phyloP scores from a whole-genome alignment of 2,113 vertebrate genomes.

The Hippocampus zosterae region DNA sequence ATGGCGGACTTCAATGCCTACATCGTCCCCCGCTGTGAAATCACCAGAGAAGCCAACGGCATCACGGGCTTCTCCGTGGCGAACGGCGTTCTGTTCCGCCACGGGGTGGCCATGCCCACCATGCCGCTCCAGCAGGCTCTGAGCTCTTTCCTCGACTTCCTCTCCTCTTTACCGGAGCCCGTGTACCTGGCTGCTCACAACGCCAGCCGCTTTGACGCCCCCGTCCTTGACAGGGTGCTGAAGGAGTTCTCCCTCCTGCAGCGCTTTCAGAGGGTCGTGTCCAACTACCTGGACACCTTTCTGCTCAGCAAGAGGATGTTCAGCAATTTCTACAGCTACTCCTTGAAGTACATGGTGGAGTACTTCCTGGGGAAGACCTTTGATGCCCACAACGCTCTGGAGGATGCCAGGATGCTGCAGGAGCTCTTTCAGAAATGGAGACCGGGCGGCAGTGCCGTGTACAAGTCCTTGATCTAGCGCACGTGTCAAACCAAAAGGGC shows the following conservation, averaged over 20 bases:
- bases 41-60: slow-evolving; percentile 16
- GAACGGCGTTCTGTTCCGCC: background rate
- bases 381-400: slow-evolving; percentile 57
- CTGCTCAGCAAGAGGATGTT: slow-evolving; percentile 39
- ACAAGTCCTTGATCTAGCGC: background rate
- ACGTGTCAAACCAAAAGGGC: background rate
- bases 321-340: background rate
- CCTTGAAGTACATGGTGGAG: slow-evolving; percentile 42
- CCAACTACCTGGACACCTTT: slow-evolving; percentile 62
- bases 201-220: slow-evolving; percentile 52
- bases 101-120: background rate
- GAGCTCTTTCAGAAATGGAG: slow-evolving; percentile 34
- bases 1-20: slow-evolving; percentile 47
- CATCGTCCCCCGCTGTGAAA: slow-evolving; percentile 36
- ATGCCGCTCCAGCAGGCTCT: slow-evolving; percentile 33
- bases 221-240: slow-evolving; percentile 51
- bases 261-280: slow-evolving; percentile 36
- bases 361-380: slow-evolving; percentile 47
- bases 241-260: slow-evolving; percentile 18
- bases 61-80: slow-evolving; percentile 54
- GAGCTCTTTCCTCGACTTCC: slow-evolving; percentile 53
- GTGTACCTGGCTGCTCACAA: slow-evolving; percentile 64
- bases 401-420: slow-evolving; percentile 55
- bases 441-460: background rate
- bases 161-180: slow-evolving; percentile 44